A percentile compares a stretch with the other conserved stretches of the same genome.
phyloP scores from a whole-genome alignment of 2,113 vertebrate species.

The Callocephalon fimbriatum region DNA sequence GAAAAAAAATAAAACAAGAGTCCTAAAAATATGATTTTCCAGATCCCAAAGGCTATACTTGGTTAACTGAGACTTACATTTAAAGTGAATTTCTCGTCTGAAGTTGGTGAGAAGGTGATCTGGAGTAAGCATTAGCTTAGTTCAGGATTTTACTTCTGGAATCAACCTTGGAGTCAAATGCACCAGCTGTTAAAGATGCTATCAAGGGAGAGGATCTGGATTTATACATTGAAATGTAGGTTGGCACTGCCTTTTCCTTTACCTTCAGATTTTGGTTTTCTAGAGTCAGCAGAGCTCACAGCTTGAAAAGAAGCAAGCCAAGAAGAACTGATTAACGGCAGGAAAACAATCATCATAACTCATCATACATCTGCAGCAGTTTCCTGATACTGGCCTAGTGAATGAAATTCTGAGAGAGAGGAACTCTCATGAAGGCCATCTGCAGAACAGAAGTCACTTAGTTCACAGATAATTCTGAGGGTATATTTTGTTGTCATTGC shows the following conservation, averaged over 20 bases:
- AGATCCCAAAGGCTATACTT: neutral
- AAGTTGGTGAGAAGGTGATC: neutral
- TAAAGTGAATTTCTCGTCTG: neutral
- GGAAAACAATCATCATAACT: neutral
- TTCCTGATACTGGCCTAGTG: neutral
- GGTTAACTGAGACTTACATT: neutral
- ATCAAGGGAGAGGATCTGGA: neutral
- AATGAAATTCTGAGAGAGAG: neutral
- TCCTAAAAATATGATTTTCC: neutral
- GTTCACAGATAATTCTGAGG: neutral
- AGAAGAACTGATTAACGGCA: neutral
- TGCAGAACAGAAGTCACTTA: neutral
- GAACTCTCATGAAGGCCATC: neutral
- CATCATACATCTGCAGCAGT: neutral
- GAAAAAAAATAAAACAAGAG: neutral
- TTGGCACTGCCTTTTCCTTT: neutral
- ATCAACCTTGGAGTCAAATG: neutral
- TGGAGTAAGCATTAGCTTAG: neutral
- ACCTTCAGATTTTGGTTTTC: neutral
- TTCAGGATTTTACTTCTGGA: neutral
- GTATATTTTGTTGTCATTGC: neutral
- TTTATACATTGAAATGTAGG: neutral
- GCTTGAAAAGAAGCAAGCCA: neutral
- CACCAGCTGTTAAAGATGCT: neutral
- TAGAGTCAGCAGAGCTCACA: neutral